Conservation (phyloP, 2,888 invertebrate species). For the Actias luna region DNA sequence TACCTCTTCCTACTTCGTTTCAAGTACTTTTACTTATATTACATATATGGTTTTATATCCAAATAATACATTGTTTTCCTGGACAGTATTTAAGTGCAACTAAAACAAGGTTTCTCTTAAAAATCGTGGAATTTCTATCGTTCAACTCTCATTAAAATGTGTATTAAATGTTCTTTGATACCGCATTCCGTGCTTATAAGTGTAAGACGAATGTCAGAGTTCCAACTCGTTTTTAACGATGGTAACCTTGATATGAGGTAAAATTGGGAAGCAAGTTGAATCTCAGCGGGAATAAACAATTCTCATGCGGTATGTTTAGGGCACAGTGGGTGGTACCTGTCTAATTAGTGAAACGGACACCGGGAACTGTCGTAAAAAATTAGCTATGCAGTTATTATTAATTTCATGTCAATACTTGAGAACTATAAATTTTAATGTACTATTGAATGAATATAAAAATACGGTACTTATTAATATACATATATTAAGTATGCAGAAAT, state of each 20-base stretch:
- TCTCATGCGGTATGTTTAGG: conserved; percentile 36
- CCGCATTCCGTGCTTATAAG: not conserved
- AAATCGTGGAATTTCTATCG: no score
- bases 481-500: no score
- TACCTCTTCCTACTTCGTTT: no score
- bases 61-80: no score
- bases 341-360: conserved; percentile 38
- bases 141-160: not conserved
- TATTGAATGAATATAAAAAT: not conserved
- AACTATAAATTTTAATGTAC: conserved; percentile 12
- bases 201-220: not conserved
- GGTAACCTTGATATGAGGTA: conserved; percentile 24
- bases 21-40: no score
- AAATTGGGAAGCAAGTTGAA: conserved; percentile 21
- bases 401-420: conserved; percentile 15
- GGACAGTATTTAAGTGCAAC: no score
- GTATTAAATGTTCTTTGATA: not conserved
- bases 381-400: conserved; percentile 11
- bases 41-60: no score
- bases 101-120: no score
- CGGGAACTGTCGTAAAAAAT: conserved; percentile 16
- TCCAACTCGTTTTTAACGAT: conserved; percentile 27
- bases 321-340: conserved; percentile 48
- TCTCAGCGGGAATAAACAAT: conserved; percentile 20
- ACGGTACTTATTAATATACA: conserved; percentile 13